phyloP scores from a whole-genome alignment of 2,888 invertebrate species.

The Dynastes maya region DNA sequence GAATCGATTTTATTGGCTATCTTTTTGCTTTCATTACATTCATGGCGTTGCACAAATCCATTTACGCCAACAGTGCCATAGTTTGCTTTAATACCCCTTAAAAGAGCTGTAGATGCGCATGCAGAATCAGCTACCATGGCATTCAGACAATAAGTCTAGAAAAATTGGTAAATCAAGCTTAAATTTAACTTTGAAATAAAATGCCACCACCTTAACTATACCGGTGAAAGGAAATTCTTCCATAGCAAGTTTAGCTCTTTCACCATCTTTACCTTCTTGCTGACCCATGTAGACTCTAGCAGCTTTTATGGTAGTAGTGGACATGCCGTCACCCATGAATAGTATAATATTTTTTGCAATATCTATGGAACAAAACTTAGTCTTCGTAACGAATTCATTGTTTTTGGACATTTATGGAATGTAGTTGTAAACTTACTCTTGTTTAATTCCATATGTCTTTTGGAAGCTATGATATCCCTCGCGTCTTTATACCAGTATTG shows the following conservation, averaged over 20 bases:
- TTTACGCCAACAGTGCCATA: constrained; percentile 84
- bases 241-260: constrained; percentile 81
- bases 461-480: too few species aligned
- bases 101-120: constrained; percentile 85
- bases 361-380: constrained; percentile 57
- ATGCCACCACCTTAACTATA: constrained; percentile 78
- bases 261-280: constrained; percentile 74
- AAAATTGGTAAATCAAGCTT: not conserved
- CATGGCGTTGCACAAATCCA: constrained; percentile 75
- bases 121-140: constrained; percentile 87
- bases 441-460: too few species aligned
- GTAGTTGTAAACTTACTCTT: too few species aligned
- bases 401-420: too few species aligned
- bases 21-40: constrained; percentile 71
- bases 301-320: constrained; percentile 85
- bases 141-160: constrained; percentile 73
- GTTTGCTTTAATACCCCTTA: constrained; percentile 86
- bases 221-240: constrained; percentile 85
- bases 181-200: constrained; percentile 78
- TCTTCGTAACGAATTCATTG: too few species aligned
- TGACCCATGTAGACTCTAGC: constrained; percentile 83
- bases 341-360: constrained; percentile 85
- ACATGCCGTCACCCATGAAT: constrained; percentile 93
- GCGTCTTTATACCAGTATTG: too few species aligned
- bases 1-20: constrained; percentile 76